Conservation (phyloP, 1,140 invertebrate genomes). For the Telenomus remus region DNA sequence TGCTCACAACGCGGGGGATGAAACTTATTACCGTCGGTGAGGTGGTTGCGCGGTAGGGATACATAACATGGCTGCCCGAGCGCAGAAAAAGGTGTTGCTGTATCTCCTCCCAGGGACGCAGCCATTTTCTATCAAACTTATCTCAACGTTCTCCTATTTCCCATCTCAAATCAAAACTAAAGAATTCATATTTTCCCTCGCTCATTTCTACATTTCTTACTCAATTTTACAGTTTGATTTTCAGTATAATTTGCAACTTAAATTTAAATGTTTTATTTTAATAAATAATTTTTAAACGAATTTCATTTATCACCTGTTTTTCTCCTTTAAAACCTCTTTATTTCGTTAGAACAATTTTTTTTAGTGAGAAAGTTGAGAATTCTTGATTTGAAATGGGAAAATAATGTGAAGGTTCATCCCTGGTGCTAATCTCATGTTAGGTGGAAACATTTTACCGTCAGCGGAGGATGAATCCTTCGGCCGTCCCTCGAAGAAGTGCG, state of each 20-base stretch:
- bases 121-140: slow-evolving; percentile 10
- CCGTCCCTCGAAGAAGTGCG: slow-evolving; percentile 12
- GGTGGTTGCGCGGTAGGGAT: slow-evolving; percentile 61
- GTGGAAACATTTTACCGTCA: slow-evolving; percentile 65
- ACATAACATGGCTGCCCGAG: slow-evolving; percentile 62
- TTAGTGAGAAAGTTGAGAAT: background rate
- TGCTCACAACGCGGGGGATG: slow-evolving; percentile 75
- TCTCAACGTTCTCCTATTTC: too few relatives aligned
- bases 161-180: too few relatives aligned
- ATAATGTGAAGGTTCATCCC: slow-evolving; percentile 41
- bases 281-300: too few relatives aligned
- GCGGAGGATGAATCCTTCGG: slow-evolving; percentile 32
- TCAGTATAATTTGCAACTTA: too few relatives aligned
- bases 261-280: too few relatives aligned
- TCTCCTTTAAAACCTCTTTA: too few relatives aligned
- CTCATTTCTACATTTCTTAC: too few relatives aligned
- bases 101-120: slow-evolving; percentile 61
- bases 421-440: slow-evolving; percentile 68
- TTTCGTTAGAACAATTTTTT: too few relatives aligned
- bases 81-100: slow-evolving; percentile 57
- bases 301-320: too few relatives aligned
- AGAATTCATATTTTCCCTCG: too few relatives aligned
- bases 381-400: background rate
- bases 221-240: too few relatives aligned
- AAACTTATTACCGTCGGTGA: slow-evolving; percentile 72